phyloP scores from a whole-genome alignment of 2,888 invertebrate genomes.

The Galerucella nymphaeae region DNA sequence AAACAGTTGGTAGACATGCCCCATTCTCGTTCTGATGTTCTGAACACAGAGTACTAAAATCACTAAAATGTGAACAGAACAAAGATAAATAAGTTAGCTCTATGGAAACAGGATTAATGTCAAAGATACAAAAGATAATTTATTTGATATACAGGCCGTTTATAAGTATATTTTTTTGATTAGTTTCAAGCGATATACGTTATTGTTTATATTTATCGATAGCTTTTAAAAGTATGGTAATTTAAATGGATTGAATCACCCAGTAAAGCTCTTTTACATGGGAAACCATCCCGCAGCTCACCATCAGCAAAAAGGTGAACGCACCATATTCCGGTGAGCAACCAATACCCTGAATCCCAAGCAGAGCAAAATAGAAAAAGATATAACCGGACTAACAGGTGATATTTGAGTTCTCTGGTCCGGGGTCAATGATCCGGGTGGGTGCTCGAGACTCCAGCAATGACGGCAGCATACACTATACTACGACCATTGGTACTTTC shows the following conservation, averaged over 20 bases:
- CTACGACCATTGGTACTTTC: conserved; percentile 50
- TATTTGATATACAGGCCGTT: no score
- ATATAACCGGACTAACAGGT: conserved; percentile 40
- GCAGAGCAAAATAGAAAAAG: conserved; percentile 30
- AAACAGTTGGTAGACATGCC: no score
- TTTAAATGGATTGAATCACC: neutral
- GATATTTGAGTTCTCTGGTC: conserved; percentile 41
- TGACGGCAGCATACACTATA: conserved; percentile 34
- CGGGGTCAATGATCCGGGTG: conserved; percentile 46
- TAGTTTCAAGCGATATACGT: no score
- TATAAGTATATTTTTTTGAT: no score
- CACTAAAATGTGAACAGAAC: no score
- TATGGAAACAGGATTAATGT: no score
- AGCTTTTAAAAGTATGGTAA: neutral
- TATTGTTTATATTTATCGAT: no score
- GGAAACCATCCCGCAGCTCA: neutral
- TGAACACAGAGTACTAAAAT: no score
- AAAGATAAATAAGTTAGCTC: no score
- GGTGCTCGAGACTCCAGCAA: conserved; percentile 41
- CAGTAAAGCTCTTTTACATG: neutral
- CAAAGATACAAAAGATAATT: no score
- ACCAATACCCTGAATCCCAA: conserved; percentile 28
- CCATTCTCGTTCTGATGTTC: no score
- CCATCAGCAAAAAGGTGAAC: conserved; percentile 22
- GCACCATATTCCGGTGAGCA: conserved; percentile 17